These are phyloP conservation scores for Bradysia coprophila DNA, from an alignment of 1,140 invertebrate species.

Conservation along the genomic window DNA sequence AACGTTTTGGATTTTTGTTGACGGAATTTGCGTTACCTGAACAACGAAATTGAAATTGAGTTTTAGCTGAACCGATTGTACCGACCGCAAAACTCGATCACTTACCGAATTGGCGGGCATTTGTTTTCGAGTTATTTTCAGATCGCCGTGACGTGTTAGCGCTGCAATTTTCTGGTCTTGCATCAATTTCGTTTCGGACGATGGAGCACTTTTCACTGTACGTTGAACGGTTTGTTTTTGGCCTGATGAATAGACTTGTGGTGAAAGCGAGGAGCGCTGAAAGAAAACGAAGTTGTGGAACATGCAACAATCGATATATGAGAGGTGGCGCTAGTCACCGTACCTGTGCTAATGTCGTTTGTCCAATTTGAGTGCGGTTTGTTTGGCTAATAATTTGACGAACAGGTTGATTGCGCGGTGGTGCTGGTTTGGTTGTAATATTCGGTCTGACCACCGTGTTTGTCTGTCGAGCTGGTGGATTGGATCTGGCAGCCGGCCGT, in stretches of 20 bases:
- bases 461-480: not conserved
- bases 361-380: too few relatives aligned
- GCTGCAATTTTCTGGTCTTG: constrained; percentile 20
- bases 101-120: constrained; percentile 7
- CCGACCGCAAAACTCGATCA: too few relatives aligned
- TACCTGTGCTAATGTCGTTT: too few relatives aligned
- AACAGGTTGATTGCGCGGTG: not conserved
- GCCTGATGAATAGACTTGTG: too few relatives aligned
- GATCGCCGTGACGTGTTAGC: constrained; percentile 18
- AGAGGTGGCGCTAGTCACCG: not conserved
- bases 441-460: not conserved
- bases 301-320: not conserved
- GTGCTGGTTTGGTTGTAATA: not conserved
- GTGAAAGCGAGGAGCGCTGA: not conserved
- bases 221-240: constrained; percentile 5
- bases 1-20: constrained; percentile 5
- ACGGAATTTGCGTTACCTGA: too few relatives aligned
- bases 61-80: not conserved
- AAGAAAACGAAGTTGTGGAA: not conserved
- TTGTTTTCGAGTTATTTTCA: constrained; percentile 21
- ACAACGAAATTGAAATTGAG: too few relatives aligned
- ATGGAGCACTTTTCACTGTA: not conserved
- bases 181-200: not conserved
- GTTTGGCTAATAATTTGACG: not conserved
- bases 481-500: too few relatives aligned